Evolutionary conservation across 2,797 vertebrate genomes (phyloP), one percentile per base, ranked within the genome.

Genomic region (Sebastes elongatus): DNA sequence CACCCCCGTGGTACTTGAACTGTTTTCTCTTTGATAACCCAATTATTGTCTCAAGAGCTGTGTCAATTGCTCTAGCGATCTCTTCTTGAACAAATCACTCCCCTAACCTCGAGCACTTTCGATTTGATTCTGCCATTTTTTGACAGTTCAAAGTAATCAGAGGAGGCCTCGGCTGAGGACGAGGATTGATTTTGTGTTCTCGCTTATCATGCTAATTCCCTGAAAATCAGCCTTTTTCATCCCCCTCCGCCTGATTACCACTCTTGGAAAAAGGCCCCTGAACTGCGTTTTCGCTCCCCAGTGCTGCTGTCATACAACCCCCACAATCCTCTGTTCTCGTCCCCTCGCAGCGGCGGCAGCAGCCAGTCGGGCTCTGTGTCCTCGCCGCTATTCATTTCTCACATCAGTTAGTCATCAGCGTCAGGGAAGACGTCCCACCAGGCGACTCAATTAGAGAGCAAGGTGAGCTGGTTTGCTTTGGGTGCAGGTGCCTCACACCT

Each of bases 11-110:
- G 97, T 99, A 99, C 98, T 99, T 98, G 98, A 99, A 99, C 98
- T 99, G 98, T 99, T 99, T 99, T 99, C 98, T 98, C 98, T 99
- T 99, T 99, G 98, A 99, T 99, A 99, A 99, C 98, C 98, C 98
- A 99, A 99, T 99, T 99, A 99, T 99, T 98, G 98, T 99, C 97
- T 99, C 97, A 97, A 99, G 98, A 99, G 98, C 98, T 99, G 97
- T 99, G 98, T 99, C 98, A 99, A 99, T 99, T 99, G 98, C 98
- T 98, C 97, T 95, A 97, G 98, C 97, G 97, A 99, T 99, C 98
- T 98, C 98, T 98, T 99, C 98, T 99, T 98, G 97, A 99, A 99
- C 98, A 99, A 99, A 99, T 99, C 98, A 99, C 97, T 98, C 97
- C 98, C 96, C 96, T 99, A 99, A 99, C 98, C 98, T 99, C 97